Evolutionary conservation across 2,888 invertebrate species (phyloP).

Genomic region (Drosophila atripex): DNA sequence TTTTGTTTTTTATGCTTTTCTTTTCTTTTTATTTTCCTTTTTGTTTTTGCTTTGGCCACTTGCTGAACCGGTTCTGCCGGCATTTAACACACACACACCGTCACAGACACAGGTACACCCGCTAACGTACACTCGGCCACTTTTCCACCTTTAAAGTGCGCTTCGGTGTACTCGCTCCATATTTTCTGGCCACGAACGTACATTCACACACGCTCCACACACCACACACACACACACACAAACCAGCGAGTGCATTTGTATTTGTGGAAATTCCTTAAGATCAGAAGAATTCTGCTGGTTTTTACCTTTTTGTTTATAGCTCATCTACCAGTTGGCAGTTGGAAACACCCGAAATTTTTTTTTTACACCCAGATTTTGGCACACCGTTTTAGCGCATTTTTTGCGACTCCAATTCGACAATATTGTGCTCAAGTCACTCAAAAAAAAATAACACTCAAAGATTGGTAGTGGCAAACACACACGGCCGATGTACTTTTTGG

Average conservation of each 20-base stretch:
- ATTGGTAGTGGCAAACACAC: background rate
- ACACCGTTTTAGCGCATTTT: background rate
- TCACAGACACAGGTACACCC: constrained; percentile 32
- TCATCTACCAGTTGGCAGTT: constrained; percentile 17
- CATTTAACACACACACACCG: constrained; percentile 56
- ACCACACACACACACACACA: constrained; percentile 14
- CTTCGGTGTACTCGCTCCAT: constrained; percentile 54
- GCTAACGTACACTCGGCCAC: constrained; percentile 30
- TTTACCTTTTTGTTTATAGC: constrained; percentile 58
- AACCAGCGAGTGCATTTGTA: constrained; percentile 29
- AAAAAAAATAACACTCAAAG: constrained; percentile 21
- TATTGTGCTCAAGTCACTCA: constrained; percentile 1
- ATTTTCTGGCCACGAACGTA: constrained; percentile 36
- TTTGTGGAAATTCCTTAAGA: constrained; percentile 43
- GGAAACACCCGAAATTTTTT: constrained; percentile 27
- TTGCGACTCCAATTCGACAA: background rate
- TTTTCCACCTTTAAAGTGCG: constrained; percentile 48
- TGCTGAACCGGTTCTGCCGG: constrained; percentile 78
- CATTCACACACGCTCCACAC: constrained; percentile 32
- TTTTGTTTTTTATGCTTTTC: constrained; percentile 16
- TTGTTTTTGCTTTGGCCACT: constrained; percentile 62
- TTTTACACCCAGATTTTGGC: constrained; percentile 3
- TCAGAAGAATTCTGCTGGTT: constrained; percentile 14
- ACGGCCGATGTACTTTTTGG: background rate
- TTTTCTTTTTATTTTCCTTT: constrained; percentile 21